Conservation (phyloP, 1,140 invertebrate species). For the Homarus americanus region DNA sequence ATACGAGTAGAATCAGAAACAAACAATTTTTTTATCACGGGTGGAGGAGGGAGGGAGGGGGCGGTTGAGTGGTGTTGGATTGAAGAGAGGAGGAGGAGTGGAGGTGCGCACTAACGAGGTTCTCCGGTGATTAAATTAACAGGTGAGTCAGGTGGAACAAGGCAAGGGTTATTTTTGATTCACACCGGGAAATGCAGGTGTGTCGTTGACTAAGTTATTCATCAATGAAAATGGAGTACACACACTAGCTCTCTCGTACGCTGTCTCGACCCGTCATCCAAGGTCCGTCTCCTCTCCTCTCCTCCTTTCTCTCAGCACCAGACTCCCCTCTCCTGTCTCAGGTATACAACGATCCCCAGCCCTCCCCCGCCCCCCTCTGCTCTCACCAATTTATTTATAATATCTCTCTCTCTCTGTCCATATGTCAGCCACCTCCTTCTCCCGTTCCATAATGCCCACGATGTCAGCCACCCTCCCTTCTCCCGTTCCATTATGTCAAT, state of each 20-base stretch:
- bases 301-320: neutral
- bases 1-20: too few species aligned
- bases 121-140: neutral
- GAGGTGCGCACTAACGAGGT: neutral
- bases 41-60: neutral
- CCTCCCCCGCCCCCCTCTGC: too few species aligned
- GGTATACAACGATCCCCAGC: too few species aligned
- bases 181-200: slow-evolving; percentile 28
- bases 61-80: too few species aligned
- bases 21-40: too few species aligned
- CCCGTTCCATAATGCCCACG: too few species aligned
- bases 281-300: neutral
- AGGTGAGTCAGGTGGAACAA: slow-evolving; percentile 12
- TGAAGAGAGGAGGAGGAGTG: slow-evolving; percentile 10
- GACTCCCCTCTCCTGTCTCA: too few species aligned
- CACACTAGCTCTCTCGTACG: neutral
- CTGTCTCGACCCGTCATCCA: slow-evolving; percentile 4
- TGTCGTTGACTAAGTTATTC: slow-evolving; percentile 29
- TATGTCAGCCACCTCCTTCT: too few species aligned
- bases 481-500: too few species aligned
- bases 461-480: too few species aligned
- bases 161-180: slow-evolving; percentile 42
- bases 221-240: slow-evolving; percentile 54
- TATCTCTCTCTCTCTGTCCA: too few species aligned
- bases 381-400: too few species aligned